These are phyloP conservation scores for Hycleus phaleratus DNA, from an alignment of 1,140 invertebrate species.

Conservation along the genomic window DNA sequence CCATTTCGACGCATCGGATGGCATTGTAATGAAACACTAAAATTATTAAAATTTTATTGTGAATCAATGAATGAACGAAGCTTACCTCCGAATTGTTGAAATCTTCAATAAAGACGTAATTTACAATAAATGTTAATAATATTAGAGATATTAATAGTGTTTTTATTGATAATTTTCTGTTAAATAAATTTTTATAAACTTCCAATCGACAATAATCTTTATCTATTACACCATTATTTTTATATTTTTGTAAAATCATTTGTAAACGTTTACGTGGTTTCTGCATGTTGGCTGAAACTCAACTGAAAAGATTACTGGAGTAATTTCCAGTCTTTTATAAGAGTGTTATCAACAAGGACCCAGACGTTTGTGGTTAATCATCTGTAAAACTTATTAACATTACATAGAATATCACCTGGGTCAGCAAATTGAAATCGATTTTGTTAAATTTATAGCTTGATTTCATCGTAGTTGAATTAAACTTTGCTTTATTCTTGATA, in stretches of 20 bases:
- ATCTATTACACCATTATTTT: background rate
- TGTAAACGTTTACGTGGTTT: background rate
- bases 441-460: too few relatives aligned
- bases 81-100: background rate
- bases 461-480: too few relatives aligned
- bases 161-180: background rate
- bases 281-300: background rate
- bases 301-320: background rate
- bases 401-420: background rate
- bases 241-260: background rate
- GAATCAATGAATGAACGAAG: background rate
- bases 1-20: constrained; percentile 49
- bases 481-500: too few relatives aligned
- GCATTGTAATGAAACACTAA: constrained; percentile 55
- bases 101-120: background rate
- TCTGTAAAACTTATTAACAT: background rate
- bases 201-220: background rate
- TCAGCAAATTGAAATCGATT: too few relatives aligned
- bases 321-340: background rate
- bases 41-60: background rate
- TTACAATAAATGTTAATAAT: background rate
- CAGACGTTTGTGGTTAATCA: background rate
- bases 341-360: background rate
- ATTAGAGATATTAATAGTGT: background rate
- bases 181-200: background rate